Evolutionary conservation across 2,888 invertebrate genomes (phyloP).

Genomic region (Terebella lapidaria): DNA sequence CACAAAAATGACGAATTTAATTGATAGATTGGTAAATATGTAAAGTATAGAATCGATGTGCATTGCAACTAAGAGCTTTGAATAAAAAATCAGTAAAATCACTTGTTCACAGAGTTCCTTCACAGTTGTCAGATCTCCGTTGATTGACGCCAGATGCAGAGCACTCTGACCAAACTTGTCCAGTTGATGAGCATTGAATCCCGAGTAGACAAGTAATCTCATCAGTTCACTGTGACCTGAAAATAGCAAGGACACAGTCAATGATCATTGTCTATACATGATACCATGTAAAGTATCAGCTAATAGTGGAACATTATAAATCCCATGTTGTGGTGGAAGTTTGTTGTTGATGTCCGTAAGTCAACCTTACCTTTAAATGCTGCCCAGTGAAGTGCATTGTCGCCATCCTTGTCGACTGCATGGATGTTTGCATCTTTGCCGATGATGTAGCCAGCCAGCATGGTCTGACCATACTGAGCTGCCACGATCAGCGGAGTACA

Average conservation of each 20-base stretch:
- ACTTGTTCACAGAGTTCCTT: constrained; percentile 74
- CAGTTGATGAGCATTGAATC: constrained; percentile 80
- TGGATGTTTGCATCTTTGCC: constrained; percentile 87
- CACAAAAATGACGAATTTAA: too few species aligned
- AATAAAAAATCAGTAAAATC: too few species aligned
- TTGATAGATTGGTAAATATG: too few species aligned
- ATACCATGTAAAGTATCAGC: too few species aligned
- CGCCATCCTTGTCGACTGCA: constrained; percentile 84
- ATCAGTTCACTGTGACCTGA: constrained; percentile 72
- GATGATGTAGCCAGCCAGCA: constrained; percentile 81
- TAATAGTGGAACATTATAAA: too few species aligned
- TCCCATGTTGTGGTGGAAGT: too few species aligned
- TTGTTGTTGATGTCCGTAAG: too few species aligned
- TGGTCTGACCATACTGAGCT: constrained; percentile 87
- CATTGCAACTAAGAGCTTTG: too few species aligned
- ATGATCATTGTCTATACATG: too few species aligned
- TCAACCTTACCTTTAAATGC: constrained; percentile 78
- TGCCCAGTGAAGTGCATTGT: constrained; percentile 90
- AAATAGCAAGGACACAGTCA: not conserved
- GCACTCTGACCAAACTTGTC: constrained; percentile 92
- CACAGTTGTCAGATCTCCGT: constrained; percentile 81
- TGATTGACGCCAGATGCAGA: constrained; percentile 80
- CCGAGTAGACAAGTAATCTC: constrained; percentile 81
- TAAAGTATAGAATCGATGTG: too few species aligned
- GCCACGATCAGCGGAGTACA: constrained; percentile 81